A percentile compares a stretch with the other conserved stretches of the same genome.
These are phyloP conservation scores for Ophioninae sp. DNA, from an alignment of 2,888 invertebrate genomes.

Conservation along the genomic window DNA sequence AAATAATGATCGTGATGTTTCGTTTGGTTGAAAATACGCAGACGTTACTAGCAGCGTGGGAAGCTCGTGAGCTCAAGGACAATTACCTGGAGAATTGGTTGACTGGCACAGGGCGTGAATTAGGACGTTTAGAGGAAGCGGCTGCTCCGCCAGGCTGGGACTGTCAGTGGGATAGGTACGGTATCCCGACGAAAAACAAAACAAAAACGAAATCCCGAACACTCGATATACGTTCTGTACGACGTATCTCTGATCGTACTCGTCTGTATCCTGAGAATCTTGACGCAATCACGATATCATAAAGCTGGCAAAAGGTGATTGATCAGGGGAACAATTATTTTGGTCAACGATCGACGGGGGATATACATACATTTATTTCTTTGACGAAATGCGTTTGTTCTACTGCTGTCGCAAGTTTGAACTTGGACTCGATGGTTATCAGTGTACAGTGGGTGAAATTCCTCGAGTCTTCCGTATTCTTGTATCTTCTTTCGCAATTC, in stretches of 20 bases:
- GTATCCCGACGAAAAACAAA: slow-evolving; percentile 72
- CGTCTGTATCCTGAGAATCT: slow-evolving; percentile 29
- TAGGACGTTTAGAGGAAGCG: slow-evolving; percentile 85
- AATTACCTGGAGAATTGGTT: slow-evolving; percentile 85
- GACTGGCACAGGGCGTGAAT: slow-evolving; percentile 83
- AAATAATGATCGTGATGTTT: background rate
- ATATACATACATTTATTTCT: slow-evolving; percentile 6
- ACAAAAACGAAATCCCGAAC: slow-evolving; percentile 55
- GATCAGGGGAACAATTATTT: slow-evolving; percentile 30
- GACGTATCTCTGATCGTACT: slow-evolving; percentile 28
- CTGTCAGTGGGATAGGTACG: slow-evolving; percentile 90
- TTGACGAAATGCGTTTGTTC: slow-evolving; percentile 4
- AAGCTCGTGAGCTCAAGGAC: slow-evolving; percentile 83
- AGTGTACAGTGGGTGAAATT: slow-evolving; percentile 33
- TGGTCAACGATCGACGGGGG: background rate
- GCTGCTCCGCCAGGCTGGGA: slow-evolving; percentile 87
- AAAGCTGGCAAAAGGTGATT: slow-evolving; percentile 15
- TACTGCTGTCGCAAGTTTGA: slow-evolving; percentile 14
- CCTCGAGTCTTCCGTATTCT: background rate
- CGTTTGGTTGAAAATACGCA: slow-evolving; percentile 74
- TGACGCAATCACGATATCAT: slow-evolving; percentile 22
- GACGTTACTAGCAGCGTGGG: slow-evolving; percentile 86
- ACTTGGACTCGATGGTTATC: slow-evolving; percentile 2
- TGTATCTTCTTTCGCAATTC: background rate
- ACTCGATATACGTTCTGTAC: slow-evolving; percentile 43